Evolutionary conservation across 2,888 invertebrate genomes (phyloP).

Genomic region (Neria commutata): DNA sequence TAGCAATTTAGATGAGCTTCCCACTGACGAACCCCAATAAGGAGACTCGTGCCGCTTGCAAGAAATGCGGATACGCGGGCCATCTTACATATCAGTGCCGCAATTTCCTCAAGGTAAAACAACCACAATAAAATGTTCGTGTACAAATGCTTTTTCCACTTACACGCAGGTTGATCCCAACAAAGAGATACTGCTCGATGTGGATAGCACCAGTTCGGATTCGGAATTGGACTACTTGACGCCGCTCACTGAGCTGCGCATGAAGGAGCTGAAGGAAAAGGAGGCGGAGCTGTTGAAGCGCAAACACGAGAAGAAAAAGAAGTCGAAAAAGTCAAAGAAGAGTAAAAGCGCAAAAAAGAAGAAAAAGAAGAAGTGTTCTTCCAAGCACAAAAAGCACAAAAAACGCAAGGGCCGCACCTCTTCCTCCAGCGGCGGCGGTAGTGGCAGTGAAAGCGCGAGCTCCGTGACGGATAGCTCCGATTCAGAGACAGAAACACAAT

Average conservation of each 20-base stretch:
- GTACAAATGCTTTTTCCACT: not conserved
- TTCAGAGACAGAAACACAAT: constrained; percentile 12
- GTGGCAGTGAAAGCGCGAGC: constrained; percentile 7
- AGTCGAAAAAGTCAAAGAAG: constrained; percentile 32
- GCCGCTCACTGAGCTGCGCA: constrained; percentile 79
- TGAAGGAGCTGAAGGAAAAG: constrained; percentile 77
- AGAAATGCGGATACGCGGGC: constrained; percentile 95
- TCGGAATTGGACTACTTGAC: constrained; percentile 80
- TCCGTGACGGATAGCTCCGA: constrained; percentile 25
- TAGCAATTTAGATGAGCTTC: constrained; percentile 56
- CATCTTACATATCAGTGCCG: constrained; percentile 95
- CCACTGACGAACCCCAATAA: constrained; percentile 66
- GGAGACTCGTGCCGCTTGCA: constrained; percentile 83
- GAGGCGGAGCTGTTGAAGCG: constrained; percentile 64
- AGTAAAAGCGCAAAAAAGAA: constrained; percentile 29
- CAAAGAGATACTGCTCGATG: constrained; percentile 90
- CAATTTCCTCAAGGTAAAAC: constrained; percentile 83
- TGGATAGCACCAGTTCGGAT: constrained; percentile 93
- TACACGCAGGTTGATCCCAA: constrained; percentile 78
- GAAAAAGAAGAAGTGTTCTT: constrained; percentile 22
- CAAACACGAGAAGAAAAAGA: constrained; percentile 26
- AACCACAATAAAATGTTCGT: not conserved
- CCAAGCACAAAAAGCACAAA: constrained; percentile 30
- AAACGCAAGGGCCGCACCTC: constrained; percentile 33
- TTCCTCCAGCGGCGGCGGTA: constrained; percentile 10